Evolutionary conservation across 2,113 vertebrate species (phyloP), one percentile per base, ranked within the genome.

Genomic region (Pandion haliaetus): DNA sequence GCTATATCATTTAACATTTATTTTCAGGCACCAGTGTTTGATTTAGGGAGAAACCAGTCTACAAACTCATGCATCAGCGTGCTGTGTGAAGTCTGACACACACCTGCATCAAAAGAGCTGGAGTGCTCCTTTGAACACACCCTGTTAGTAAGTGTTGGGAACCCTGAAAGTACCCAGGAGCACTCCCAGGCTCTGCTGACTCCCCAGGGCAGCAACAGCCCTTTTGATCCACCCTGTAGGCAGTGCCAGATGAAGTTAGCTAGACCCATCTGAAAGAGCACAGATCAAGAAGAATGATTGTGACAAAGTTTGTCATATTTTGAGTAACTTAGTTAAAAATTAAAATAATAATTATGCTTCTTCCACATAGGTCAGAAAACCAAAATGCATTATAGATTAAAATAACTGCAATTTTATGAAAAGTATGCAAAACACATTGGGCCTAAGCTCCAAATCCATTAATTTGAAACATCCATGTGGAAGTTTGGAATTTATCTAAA

Each of bases 201-300:
- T 76, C 36, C 80, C 36, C 72, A 18, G 82, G 62, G 74, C 87
- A 85, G 34, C 34, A 38, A 4, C 1, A 31, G 79, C 59, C 79
- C 86, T 78, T 94, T 83, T 84, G 86, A 94, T 91, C 94, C 94
- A 70, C 92, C 88, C 76, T 17, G 26, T 52, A 71, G 28, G 50
- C 63, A 78, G 50, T 14, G 67, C 26, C 85, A 78, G 71, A 13
- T 31, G 9, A 32, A 72, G 57, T 34, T 1, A 58, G 42, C 40
- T 0, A 72, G 29, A 57, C 24, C 24, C 65, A 77, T 55, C 42
- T 55, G 76, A 57, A 61, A 66, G 49, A 65, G 72, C 86, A 65
- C 45, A 59, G 67, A 7, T 0, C 32, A 45, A 40, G 12, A 67
- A 84, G 44, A 44, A 42, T 3, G 24, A 54, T 7, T 44, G 15